Percentiles rank a stretch among this genome's conserved stretches.
Evolutionary conservation across 1,140 invertebrate species (phyloP).

Genomic region (Lineus longissimus): DNA sequence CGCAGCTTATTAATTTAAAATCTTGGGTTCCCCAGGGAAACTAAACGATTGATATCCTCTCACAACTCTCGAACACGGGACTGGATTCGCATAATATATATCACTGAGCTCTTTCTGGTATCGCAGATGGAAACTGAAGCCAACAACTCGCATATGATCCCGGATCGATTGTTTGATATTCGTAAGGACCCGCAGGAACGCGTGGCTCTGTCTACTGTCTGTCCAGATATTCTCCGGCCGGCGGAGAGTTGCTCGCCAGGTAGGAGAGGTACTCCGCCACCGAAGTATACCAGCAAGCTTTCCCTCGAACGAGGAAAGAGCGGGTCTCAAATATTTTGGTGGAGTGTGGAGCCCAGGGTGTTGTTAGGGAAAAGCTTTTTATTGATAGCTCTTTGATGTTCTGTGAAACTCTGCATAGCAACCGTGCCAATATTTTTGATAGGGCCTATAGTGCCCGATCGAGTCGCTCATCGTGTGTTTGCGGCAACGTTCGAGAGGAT

Average conservation of each 20-base stretch:
- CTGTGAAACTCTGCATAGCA: too few species aligned
- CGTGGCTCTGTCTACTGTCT: conserved; percentile 8
- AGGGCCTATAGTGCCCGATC: too few species aligned
- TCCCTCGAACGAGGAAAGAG: conserved; percentile 9
- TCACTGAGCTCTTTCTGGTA: not conserved
- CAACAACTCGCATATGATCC: not conserved
- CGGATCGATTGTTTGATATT: not conserved
- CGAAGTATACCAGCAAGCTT: conserved; percentile 14
- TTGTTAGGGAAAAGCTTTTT: too few species aligned
- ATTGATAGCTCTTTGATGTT: too few species aligned
- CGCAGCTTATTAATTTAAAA: conserved; percentile 6
- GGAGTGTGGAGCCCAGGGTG: conserved; percentile 24
- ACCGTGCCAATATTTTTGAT: too few species aligned
- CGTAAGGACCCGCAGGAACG: conserved; percentile 10
- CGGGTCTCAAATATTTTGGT: conserved; percentile 17
- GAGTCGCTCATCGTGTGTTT: too few species aligned
- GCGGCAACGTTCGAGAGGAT: too few species aligned
- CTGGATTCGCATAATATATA: not conserved
- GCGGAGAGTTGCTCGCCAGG: conserved; percentile 10
- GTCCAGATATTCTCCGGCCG: conserved; percentile 16
- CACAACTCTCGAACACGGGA: not conserved
- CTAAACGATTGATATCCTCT: conserved; percentile 11
- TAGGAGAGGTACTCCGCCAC: conserved; percentile 19
- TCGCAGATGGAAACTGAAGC: not conserved
- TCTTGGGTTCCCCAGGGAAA: conserved; percentile 4